A percentile compares a stretch with the other conserved stretches of the same genome.
Conservation (phyloP, 1,140 invertebrate genomes). For the Plutomurus gul region DNA sequence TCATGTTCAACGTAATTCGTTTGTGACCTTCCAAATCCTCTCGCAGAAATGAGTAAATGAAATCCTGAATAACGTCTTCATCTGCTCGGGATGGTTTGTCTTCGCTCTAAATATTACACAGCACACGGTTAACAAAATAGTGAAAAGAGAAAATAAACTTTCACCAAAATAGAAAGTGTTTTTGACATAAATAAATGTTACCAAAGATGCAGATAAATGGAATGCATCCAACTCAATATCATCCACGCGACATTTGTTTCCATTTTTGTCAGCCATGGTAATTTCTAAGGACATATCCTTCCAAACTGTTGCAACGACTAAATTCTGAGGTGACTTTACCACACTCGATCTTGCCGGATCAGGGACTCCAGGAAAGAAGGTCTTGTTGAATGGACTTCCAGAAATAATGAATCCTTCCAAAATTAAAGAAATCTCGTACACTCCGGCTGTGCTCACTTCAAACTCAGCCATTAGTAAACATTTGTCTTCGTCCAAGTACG, state of each 20-base stretch:
- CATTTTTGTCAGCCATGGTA: background rate
- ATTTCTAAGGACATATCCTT: background rate
- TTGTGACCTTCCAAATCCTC: background rate
- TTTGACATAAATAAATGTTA: background rate
- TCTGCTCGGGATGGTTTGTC: background rate
- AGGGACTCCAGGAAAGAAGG: background rate
- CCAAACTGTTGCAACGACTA: background rate
- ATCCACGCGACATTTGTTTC: background rate
- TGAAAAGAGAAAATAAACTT: background rate
- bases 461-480: background rate
- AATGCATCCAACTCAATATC: background rate
- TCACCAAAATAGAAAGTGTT: background rate
- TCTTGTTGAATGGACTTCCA: slow-evolving; percentile 9
- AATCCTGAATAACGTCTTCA: background rate
- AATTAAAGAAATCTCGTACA: background rate
- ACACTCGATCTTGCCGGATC: background rate
- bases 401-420: slow-evolving; percentile 22
- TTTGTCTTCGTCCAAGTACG: background rate
- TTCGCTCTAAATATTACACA: background rate
- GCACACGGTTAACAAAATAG: background rate
- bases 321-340: background rate
- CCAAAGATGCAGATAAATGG: background rate
- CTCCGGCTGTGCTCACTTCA: background rate
- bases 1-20: background rate
- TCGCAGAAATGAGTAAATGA: background rate